Conservation (phyloP, 2,113 vertebrate genomes). For the Bolborhynchus lineola region DNA sequence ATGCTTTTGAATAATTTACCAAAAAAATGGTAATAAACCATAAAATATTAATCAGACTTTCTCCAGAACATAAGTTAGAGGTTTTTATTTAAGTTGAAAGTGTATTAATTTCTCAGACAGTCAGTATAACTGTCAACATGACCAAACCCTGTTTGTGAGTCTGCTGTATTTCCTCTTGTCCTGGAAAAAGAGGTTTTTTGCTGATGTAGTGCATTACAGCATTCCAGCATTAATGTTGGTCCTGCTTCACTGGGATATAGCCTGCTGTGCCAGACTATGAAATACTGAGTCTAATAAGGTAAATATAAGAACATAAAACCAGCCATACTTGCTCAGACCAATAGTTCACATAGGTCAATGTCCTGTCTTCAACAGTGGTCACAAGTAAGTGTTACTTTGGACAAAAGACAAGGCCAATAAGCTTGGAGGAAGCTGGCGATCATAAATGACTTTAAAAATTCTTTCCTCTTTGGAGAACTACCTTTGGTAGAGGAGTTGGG, state of each 20-base stretch:
- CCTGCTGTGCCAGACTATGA: background rate
- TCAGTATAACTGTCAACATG: background rate
- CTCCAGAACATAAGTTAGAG: background rate
- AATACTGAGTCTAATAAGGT: background rate
- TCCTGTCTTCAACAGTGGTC: background rate
- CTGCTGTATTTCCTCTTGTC: background rate
- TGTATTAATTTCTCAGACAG: conserved; percentile 18
- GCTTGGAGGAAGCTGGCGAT: background rate
- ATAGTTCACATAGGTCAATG: background rate
- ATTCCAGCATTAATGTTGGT: background rate
- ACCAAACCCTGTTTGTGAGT: background rate
- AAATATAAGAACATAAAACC: background rate
- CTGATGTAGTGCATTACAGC: background rate
- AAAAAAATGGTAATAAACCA: conserved; percentile 52
- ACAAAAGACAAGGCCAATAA: background rate
- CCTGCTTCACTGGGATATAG: background rate
- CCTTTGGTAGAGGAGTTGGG: background rate
- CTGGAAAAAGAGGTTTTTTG: background rate
- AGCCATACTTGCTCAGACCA: background rate
- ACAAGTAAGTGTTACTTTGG: background rate
- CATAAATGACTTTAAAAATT: background rate
- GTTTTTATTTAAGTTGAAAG: background rate
- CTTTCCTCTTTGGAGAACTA: background rate
- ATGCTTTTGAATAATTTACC: conserved; percentile 65
- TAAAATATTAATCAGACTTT: conserved; percentile 64